Conservation (phyloP, 2,797 vertebrate genomes). For the Tragopan temminckii region DNA sequence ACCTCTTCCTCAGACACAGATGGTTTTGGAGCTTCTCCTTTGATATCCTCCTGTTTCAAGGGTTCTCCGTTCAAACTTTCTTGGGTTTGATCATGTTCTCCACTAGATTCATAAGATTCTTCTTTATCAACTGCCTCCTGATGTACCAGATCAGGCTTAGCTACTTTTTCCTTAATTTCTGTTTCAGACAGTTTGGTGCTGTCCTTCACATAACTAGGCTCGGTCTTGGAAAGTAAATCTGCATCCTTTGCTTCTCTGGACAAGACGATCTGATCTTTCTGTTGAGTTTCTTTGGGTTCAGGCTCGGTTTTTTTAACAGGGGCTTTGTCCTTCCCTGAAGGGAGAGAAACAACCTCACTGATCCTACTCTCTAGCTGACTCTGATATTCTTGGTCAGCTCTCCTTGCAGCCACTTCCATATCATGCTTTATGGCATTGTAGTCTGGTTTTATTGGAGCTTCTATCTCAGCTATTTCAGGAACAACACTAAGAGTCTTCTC, state of each 20-base stretch:
- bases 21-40: slow-evolving; percentile 72
- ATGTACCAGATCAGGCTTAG: slow-evolving; percentile 93
- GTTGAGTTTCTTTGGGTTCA: slow-evolving; percentile 24
- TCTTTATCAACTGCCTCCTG: slow-evolving; percentile 98
- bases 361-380: slow-evolving; percentile 81
- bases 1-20: slow-evolving; percentile 59
- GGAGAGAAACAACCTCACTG: slow-evolving; percentile 82
- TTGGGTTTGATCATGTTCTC: slow-evolving; percentile 81
- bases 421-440: slow-evolving; percentile 75
- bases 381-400: slow-evolving; percentile 80
- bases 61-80: slow-evolving; percentile 80
- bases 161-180: slow-evolving; percentile 94
- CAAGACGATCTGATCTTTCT: slow-evolving; percentile 49
- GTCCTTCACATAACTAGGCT: slow-evolving; percentile 72
- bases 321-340: slow-evolving; percentile 36
- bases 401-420: slow-evolving; percentile 77
- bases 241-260: slow-evolving; percentile 59
- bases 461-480: slow-evolving; percentile 73
- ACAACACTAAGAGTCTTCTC: slow-evolving; percentile 73
- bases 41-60: slow-evolving; percentile 77
- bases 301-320: slow-evolving; percentile 39
- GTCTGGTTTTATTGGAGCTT: slow-evolving; percentile 65
- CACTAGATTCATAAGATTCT: slow-evolving; percentile 93
- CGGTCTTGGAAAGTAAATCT: slow-evolving; percentile 44
- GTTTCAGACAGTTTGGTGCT: slow-evolving; percentile 74